phyloP scores from a whole-genome alignment of 1,140 invertebrate genomes.

The Halotydeus destructor region DNA sequence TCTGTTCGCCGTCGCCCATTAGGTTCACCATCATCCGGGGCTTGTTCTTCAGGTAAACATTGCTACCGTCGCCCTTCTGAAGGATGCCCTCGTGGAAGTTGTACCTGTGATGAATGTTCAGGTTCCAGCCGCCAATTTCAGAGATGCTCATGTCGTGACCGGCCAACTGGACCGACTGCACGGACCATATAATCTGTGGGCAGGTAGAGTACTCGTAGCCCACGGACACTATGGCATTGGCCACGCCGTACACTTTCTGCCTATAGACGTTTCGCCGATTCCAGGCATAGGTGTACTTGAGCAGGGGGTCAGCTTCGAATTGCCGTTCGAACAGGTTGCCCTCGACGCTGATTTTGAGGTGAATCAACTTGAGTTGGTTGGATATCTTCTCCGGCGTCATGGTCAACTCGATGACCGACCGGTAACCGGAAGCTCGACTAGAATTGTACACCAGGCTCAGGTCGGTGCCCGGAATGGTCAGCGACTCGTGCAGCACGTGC shows the following conservation, averaged over 20 bases:
- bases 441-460: slow-evolving; percentile 27
- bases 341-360: slow-evolving; percentile 26
- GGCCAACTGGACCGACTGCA: slow-evolving; percentile 68
- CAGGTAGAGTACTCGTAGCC: slow-evolving; percentile 86
- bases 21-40: slow-evolving; percentile 53
- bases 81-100: slow-evolving; percentile 89
- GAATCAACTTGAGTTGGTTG: slow-evolving; percentile 19
- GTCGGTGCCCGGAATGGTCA: slow-evolving; percentile 60
- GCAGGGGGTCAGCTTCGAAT: slow-evolving; percentile 29
- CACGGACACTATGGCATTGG: slow-evolving; percentile 47
- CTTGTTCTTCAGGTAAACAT: slow-evolving; percentile 70
- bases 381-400: slow-evolving; percentile 30
- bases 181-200: slow-evolving; percentile 66
- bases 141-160: slow-evolving; percentile 92
- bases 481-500: slow-evolving; percentile 52
- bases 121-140: slow-evolving; percentile 86
- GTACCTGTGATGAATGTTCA: slow-evolving; percentile 94
- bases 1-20: slow-evolving; percentile 73
- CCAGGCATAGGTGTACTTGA: slow-evolving; percentile 31
- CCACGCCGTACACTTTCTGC: slow-evolving; percentile 53
- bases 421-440: slow-evolving; percentile 27
- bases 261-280: slow-evolving; percentile 30
- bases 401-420: slow-evolving; percentile 27
- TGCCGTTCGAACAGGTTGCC: slow-evolving; percentile 26
- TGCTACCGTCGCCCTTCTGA: slow-evolving; percentile 86